Evolutionary conservation across 2,797 vertebrate genomes (phyloP).

Genomic region (Leptoclinus maculatus): DNA sequence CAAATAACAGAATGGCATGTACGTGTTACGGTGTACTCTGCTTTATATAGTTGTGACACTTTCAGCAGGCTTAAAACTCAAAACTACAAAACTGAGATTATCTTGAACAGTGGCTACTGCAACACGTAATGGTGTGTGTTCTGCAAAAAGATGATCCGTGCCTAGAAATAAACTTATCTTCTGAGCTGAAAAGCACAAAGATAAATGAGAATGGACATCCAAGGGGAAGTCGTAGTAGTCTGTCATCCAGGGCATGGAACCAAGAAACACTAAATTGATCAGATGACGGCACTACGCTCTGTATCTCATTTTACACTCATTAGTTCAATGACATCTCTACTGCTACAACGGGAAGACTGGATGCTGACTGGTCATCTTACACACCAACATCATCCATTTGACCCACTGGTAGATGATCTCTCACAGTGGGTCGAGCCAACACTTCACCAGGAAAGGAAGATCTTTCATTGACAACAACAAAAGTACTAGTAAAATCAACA

Average conservation of each 20-base stretch:
- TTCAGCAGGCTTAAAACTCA: neutral
- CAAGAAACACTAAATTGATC: constrained; percentile 10
- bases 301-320: neutral
- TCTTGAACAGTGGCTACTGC: neutral
- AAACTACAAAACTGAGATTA: constrained; percentile 22
- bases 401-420: neutral
- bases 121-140: constrained; percentile 1
- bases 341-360: neutral
- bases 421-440: neutral
- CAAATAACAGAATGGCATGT: neutral
- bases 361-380: neutral
- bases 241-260: neutral
- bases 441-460: neutral
- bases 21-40: neutral
- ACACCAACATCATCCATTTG: neutral
- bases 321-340: constrained; percentile 8
- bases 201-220: neutral
- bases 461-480: neutral
- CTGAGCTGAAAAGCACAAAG: neutral
- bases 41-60: neutral
- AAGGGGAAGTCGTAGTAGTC: neutral
- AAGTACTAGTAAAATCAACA: neutral
- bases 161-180: neutral
- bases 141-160: neutral
- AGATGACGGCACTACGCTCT: constrained; percentile 5